Evolutionary conservation across 2,797 vertebrate species (phyloP).

Genomic region (Parambassis ranga): DNA sequence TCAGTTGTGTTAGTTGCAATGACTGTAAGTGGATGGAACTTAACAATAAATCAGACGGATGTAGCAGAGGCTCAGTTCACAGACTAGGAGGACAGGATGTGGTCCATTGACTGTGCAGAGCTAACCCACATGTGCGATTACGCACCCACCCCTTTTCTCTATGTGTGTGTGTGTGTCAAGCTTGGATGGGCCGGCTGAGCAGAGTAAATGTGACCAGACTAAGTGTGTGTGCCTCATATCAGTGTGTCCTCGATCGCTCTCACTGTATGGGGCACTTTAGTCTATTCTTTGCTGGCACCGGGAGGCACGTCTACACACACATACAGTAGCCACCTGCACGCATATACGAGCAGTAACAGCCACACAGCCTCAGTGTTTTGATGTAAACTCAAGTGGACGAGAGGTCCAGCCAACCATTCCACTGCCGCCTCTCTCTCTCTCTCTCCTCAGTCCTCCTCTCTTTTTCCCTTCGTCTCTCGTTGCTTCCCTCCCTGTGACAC

Average conservation of each 20-base stretch:
- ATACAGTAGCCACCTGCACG: slow-evolving; percentile 7
- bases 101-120: slow-evolving; percentile 51
- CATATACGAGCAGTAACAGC: slow-evolving; percentile 1
- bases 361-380: slow-evolving; percentile 55
- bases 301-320: slow-evolving; percentile 36
- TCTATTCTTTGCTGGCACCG: slow-evolving; percentile 53
- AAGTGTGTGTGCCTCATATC: slow-evolving; percentile 78
- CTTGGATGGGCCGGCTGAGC: slow-evolving; percentile 45
- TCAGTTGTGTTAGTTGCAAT: no score
- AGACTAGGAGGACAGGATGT: slow-evolving; percentile 15
- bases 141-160: not conserved
- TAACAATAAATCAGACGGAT: slow-evolving; percentile 5
- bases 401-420: slow-evolving; percentile 53
- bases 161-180: slow-evolving; percentile 31
- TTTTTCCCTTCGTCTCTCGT: slow-evolving; percentile 46
- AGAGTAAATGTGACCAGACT: slow-evolving; percentile 71
- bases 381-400: slow-evolving; percentile 69
- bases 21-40: no score
- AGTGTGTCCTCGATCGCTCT: slow-evolving; percentile 76
- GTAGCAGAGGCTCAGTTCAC: not conserved
- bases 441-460: slow-evolving; percentile 23
- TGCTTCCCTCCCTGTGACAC: slow-evolving; percentile 59
- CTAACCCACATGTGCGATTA: slow-evolving; percentile 40
- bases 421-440: slow-evolving; percentile 6
- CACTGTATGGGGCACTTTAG: slow-evolving; percentile 76